A percentile compares a stretch with the other conserved stretches of the same genome.
phyloP scores from a whole-genome alignment of 2,113 vertebrate species.

The Corythornis madagascariensis region DNA sequence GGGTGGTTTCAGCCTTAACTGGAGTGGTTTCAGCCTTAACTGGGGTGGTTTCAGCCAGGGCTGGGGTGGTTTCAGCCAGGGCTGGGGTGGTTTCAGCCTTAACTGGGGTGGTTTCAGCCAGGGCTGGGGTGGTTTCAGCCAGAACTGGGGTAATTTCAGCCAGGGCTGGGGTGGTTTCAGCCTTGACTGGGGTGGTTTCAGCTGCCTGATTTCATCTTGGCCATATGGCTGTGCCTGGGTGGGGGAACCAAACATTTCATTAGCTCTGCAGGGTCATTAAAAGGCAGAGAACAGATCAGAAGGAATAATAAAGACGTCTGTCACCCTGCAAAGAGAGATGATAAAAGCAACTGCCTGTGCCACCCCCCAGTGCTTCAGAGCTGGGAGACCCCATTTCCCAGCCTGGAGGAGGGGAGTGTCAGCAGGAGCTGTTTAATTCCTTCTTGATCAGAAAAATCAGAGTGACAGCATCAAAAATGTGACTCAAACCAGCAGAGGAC shows the following conservation, averaged over 20 bases:
- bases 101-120: too few species aligned
- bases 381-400: not conserved
- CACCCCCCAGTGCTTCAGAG: fast-evolving
- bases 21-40: too few species aligned
- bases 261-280: constrained; percentile 19
- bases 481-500: not conserved
- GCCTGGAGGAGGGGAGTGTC: not conserved
- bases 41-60: too few species aligned
- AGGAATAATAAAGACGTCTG: not conserved
- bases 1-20: too few species aligned
- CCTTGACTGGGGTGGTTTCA: not conserved
- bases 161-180: not conserved
- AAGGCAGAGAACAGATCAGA: not conserved
- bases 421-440: not conserved
- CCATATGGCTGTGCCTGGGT: not conserved
- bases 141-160: too few species aligned
- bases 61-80: too few species aligned
- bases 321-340: not conserved
- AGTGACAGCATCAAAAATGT: not conserved
- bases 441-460: not conserved
- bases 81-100: too few species aligned
- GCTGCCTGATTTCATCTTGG: not conserved
- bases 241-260: not conserved
- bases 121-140: too few species aligned
- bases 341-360: not conserved